phyloP scores from a whole-genome alignment of 2,797 vertebrate genomes.

The Nyctalus aviator region DNA sequence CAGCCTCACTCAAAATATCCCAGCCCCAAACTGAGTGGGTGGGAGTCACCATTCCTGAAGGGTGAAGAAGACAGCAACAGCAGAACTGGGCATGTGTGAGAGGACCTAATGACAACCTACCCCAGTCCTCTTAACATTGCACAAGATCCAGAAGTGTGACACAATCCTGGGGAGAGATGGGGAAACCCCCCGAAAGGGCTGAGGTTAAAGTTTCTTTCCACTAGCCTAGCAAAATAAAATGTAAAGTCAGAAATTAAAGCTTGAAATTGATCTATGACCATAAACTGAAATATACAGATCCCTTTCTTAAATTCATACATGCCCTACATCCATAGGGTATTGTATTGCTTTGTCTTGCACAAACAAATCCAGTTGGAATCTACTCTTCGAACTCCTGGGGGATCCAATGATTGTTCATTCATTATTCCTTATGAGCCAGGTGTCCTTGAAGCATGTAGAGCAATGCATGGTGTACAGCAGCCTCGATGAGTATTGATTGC shows the following conservation, averaged over 20 bases:
- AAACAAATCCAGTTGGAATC: not conserved
- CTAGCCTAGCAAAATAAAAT: constrained; percentile 76
- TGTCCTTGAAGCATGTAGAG: not conserved
- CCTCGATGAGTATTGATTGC: not conserved
- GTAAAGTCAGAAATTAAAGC: constrained; percentile 74
- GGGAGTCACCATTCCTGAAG: not conserved
- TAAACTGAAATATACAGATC: constrained; percentile 54
- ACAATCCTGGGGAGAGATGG: constrained; percentile 67
- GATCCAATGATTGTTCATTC: not conserved
- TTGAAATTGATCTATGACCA: constrained; percentile 67
- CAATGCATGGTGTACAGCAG: not conserved
- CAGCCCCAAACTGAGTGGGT: not conserved
- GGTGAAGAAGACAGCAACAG: not conserved
- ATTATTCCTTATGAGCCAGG: not conserved
- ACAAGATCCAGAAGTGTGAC: constrained; percentile 71
- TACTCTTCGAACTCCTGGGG: not conserved
- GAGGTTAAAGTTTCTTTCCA: constrained; percentile 79
- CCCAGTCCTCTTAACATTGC: constrained; percentile 22
- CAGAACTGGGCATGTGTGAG: not conserved
- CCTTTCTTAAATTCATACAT: not conserved
- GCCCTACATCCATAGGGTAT: not conserved
- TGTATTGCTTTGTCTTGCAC: not conserved
- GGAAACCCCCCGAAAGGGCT: constrained; percentile 74
- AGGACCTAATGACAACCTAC: not conserved
- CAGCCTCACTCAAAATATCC: not conserved